Conservation (phyloP, 1,140 invertebrate genomes). For the Drosophila tani region DNA sequence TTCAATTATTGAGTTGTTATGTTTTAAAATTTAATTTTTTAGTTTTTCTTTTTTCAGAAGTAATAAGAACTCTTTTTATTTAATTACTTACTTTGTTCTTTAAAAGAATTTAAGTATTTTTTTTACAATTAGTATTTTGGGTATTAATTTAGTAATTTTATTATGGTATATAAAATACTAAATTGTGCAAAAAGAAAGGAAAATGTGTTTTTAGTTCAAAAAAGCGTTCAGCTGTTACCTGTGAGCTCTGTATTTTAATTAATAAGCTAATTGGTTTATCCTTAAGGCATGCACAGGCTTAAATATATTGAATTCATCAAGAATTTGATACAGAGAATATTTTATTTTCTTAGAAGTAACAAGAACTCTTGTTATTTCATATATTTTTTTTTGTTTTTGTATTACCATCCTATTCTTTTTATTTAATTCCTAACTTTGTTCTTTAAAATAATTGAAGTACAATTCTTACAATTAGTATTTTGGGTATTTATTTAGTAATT, state of each 20-base stretch:
- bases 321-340: not conserved
- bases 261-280: not conserved
- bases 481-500: too few relatives aligned
- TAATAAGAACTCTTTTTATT: too few relatives aligned
- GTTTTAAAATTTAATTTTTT: not conserved
- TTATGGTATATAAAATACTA: too few relatives aligned
- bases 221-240: not conserved
- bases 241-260: not conserved
- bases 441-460: not conserved
- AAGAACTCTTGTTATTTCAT: not conserved
- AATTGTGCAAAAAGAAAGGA: too few relatives aligned
- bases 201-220: too few relatives aligned
- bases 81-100: too few relatives aligned
- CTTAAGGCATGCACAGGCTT: conserved; percentile 5
- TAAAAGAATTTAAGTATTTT: too few relatives aligned
- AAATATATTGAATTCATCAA: not conserved
- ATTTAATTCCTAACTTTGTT: not conserved
- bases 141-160: too few relatives aligned
- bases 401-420: too few relatives aligned
- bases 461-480: not conserved
- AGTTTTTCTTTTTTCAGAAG: too few relatives aligned
- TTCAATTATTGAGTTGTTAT: not conserved
- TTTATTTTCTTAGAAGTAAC: not conserved
- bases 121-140: too few relatives aligned
- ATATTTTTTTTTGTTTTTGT: too few relatives aligned